Conservation (phyloP, 2,797 vertebrate species). For the Glossophaga mutica region DNA sequence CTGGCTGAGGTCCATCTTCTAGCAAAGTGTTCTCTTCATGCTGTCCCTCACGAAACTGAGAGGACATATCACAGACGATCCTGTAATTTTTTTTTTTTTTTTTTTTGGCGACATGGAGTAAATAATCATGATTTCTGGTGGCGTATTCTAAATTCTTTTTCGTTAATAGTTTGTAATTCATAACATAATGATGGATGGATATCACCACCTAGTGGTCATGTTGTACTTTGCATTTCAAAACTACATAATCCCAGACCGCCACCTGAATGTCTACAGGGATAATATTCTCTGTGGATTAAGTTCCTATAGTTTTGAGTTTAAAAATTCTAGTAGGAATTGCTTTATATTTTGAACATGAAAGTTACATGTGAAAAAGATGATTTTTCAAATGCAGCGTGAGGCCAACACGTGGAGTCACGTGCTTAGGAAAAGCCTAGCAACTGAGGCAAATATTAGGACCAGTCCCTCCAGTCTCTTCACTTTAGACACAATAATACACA, state of each 20-base stretch:
- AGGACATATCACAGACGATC: background rate
- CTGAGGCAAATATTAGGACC: background rate
- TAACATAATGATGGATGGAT: background rate
- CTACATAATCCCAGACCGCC: background rate
- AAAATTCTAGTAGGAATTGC: background rate
- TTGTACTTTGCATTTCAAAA: slow-evolving; percentile 12
- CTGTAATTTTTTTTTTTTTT: background rate
- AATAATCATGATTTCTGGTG: background rate
- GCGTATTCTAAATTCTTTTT: background rate
- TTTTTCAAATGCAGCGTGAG: background rate
- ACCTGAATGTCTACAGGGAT: background rate
- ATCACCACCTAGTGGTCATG: slow-evolving; percentile 79
- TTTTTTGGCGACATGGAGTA: background rate
- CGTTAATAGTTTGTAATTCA: background rate
- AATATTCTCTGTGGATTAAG: background rate
- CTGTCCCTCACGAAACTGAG: background rate
- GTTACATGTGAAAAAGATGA: background rate
- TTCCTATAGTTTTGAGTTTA: background rate
- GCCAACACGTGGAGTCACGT: background rate
- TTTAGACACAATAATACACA: background rate
- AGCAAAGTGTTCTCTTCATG: background rate
- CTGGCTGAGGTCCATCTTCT: background rate
- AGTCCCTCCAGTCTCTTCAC: background rate
- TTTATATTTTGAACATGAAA: background rate
- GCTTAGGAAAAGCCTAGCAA: slow-evolving; percentile 5